These are phyloP conservation scores for Macaria notata DNA, from an alignment of 2,888 invertebrate genomes.

Conservation along the genomic window DNA sequence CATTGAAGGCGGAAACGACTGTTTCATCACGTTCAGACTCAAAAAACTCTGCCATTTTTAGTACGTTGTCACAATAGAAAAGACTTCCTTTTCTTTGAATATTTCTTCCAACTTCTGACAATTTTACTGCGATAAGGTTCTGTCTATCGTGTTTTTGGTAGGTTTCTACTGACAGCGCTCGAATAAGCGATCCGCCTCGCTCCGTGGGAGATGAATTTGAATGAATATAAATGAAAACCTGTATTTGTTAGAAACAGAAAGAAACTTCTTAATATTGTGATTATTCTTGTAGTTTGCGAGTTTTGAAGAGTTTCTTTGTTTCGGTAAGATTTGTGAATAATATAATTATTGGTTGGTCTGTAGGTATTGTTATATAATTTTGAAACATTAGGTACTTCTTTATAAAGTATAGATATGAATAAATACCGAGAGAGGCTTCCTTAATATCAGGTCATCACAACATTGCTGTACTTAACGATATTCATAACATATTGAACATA, in stretches of 20 bases:
- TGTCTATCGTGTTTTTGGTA: constrained; percentile 25
- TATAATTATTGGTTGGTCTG: no score
- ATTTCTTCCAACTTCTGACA: neutral
- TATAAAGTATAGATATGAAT: no score
- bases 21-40: constrained; percentile 19
- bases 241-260: constrained; percentile 16
- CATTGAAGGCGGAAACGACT: constrained; percentile 37
- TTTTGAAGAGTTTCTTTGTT: no score
- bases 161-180: constrained; percentile 29
- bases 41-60: neutral
- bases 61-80: constrained; percentile 4
- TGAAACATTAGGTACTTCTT: no score
- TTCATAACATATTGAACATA: no score
- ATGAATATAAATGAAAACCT: constrained; percentile 13
- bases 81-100: neutral
- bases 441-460: no score
- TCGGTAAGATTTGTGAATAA: no score
- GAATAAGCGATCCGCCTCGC: constrained; percentile 40
- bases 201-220: constrained; percentile 35
- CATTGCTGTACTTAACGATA: no score
- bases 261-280: constrained; percentile 6
- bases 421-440: no score
- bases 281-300: constrained; percentile 2
- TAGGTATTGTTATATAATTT: no score
- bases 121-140: constrained; percentile 8